Base-by-base conservation (phyloP, 2,113 vertebrate genomes). In the Crotalus helleri region DNA sequence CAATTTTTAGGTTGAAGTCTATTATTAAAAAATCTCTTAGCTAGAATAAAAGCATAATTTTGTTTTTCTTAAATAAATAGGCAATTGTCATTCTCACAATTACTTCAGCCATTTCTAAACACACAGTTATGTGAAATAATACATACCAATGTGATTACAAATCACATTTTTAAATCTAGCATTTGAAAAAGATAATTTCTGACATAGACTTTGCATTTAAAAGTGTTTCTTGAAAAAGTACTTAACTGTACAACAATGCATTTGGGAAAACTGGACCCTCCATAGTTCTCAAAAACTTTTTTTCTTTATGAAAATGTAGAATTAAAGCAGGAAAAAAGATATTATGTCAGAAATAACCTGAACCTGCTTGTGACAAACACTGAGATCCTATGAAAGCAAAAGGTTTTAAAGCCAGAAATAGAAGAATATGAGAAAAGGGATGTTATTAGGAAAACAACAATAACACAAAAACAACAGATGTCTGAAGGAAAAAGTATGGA, bases 401-500 rank as follows among this genome's bases (percentile, higher is more conserved):
- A 96, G 92, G 39, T 94, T 94, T 95, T 46, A 95, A 93, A 95
- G 96, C 93, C 91, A 95, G 95, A 94, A 97, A 97, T 94, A 95
- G 81, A 95, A 95, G 21, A 87, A 95, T 93, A 93, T 95, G 69
- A 61, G 93, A 93, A 92, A 95, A 91, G 93, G 86, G 74, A 85
- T 49, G 58, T 97, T 96, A 94, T 85, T 85, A 49, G 39, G 51
- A 69, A 51, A 51, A 90, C 59, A 64, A 61, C 59, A 46, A 90
- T 59, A 23, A 61, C 46, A 90, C 26, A 29, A 69, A 49, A 46
- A 61, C 26, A n/a, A 51, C 29, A 57, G 19, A 95, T 3, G 57
- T 92, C 93, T 94, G 94, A 94, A 97, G 92, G 95, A 96, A 95
- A 81, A 98, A 95, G 96, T 0, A 3, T 95, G 97, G 96, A 96